Percentiles rank a stretch among this genome's conserved stretches.
Conservation (phyloP, 2,888 invertebrate genomes). For the Eurytoma californica region DNA sequence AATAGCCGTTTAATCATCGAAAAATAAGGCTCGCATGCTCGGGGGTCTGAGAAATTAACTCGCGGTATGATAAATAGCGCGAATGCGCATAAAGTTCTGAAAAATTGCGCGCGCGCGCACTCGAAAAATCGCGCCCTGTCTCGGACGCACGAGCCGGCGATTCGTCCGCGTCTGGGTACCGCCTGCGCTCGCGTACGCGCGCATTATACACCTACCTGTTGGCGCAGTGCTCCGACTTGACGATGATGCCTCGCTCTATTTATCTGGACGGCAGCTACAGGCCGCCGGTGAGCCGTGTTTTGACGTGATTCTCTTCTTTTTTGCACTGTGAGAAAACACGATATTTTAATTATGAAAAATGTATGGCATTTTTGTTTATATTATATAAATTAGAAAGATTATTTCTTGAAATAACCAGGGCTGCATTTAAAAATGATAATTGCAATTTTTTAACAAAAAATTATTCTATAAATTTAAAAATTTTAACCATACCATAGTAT, state of each 20-base stretch:
- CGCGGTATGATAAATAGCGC: slow-evolving; percentile 24
- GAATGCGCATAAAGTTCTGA: not conserved
- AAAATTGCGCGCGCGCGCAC: slow-evolving; percentile 18
- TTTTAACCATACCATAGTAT: no score
- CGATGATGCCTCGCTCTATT: not conserved
- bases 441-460: no score
- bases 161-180: slow-evolving; percentile 39
- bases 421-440: no score
- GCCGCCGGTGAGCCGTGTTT: no score
- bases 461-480: no score
- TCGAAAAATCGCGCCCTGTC: slow-evolving; percentile 34
- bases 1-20: slow-evolving; percentile 25
- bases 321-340: no score
- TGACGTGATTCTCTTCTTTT: no score
- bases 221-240: not conserved
- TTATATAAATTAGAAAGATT: no score
- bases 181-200: not conserved
- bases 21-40: not conserved
- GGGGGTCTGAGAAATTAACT: slow-evolving; percentile 2
- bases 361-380: no score
- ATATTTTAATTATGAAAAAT: no score
- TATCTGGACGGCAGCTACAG: not conserved
- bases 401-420: no score
- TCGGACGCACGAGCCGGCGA: not conserved
- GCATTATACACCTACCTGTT: slow-evolving; percentile 13